Evolutionary conservation across 2,113 vertebrate genomes (phyloP).

Genomic region (Zosterops borbonicus): DNA sequence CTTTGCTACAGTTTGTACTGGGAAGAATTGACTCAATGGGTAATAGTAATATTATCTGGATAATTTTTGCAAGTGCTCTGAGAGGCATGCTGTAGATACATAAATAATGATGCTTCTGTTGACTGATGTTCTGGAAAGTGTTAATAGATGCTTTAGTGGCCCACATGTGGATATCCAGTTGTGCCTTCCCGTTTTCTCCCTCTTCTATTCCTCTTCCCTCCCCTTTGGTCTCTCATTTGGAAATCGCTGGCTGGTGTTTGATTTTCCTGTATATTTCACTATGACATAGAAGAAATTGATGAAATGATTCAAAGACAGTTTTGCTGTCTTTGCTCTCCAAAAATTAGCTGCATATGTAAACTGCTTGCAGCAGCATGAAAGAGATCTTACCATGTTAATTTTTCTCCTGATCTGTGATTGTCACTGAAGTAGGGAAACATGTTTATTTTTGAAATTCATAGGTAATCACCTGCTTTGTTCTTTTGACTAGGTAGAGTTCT

Average conservation of each 20-base stretch:
- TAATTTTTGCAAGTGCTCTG: not conserved
- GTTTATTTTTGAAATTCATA: not conserved
- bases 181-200: not conserved
- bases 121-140: not conserved
- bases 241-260: not conserved
- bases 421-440: not conserved
- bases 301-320: not conserved
- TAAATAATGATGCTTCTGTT: not conserved
- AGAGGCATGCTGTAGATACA: not conserved
- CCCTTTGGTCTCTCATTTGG: not conserved
- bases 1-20: not conserved
- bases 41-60: not conserved
- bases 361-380: rapidly evolving
- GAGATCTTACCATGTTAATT: not conserved
- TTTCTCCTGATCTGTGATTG: not conserved
- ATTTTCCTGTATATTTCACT: not conserved
- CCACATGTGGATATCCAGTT: not conserved
- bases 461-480: not conserved
- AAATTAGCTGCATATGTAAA: not conserved
- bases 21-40: not conserved
- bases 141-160: not conserved
- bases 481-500: not conserved
- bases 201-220: not conserved
- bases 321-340: not conserved
- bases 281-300: not conserved